Percentiles rank a stretch among this genome's conserved stretches.
Conservation (phyloP, 2,113 vertebrate genomes). For the Rutilus rutilus region DNA sequence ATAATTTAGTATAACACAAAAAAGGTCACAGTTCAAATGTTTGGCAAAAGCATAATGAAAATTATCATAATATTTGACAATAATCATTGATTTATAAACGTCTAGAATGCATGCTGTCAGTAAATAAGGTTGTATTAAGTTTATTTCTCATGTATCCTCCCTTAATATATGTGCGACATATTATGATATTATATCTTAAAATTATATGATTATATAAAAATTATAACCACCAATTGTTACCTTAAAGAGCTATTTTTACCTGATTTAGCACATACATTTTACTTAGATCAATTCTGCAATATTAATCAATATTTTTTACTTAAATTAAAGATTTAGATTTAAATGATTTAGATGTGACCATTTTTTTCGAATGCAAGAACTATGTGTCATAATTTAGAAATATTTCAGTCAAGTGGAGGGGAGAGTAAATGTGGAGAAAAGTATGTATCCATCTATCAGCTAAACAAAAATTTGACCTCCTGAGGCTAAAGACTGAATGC, state of each 20-base stretch:
- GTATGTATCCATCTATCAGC: conserved; percentile 27
- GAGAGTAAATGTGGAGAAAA: background rate
- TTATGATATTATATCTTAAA: background rate
- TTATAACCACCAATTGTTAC: background rate
- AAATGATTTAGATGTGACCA: background rate
- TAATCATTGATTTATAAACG: too few relatives aligned
- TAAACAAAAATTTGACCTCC: conserved; percentile 25
- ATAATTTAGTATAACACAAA: too few relatives aligned
- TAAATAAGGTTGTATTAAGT: too few relatives aligned
- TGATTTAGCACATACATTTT: background rate
- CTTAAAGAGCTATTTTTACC: background rate
- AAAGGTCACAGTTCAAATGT: too few relatives aligned
- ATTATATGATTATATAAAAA: background rate
- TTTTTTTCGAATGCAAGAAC: background rate
- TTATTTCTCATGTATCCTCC: background rate
- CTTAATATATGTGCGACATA: background rate
- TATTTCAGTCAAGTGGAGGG: background rate
- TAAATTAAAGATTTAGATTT: too few relatives aligned
- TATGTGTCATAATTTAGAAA: background rate
- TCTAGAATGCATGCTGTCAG: too few relatives aligned
- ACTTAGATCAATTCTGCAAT: too few relatives aligned
- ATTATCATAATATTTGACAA: too few relatives aligned
- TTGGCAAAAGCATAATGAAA: too few relatives aligned
- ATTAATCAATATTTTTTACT: too few relatives aligned
- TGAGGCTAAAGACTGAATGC: conserved; percentile 14